These are phyloP conservation scores for Turritopsis dohrnii DNA, from an alignment of 30 jellyfish, hydroid and myxozoan species.

Conservation along the genomic window DNA sequence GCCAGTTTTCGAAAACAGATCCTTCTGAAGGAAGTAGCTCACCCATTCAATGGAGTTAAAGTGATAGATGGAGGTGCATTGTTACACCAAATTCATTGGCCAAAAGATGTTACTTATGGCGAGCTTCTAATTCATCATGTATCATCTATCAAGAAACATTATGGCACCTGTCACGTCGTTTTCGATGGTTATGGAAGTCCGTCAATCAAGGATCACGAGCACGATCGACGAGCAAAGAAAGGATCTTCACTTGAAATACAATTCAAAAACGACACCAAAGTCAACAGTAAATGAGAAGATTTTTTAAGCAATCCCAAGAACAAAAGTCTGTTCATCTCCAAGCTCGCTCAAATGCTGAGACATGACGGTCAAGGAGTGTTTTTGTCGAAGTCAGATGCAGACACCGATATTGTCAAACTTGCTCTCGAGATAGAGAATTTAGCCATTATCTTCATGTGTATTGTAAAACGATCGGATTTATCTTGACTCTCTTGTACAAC, in stretches of 20 bases:
- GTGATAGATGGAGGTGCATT: no score
- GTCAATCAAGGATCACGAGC: constrained; percentile 4
- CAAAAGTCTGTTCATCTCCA: not conserved
- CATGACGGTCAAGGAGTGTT: constrained; percentile 5
- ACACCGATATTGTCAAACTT: not conserved
- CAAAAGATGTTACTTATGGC: not conserved
- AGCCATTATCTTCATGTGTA: not conserved
- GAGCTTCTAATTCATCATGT: not conserved
- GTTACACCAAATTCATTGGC: no score
- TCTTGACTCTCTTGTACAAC: not conserved
- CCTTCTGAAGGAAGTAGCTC: not conserved
- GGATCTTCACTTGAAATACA: not conserved
- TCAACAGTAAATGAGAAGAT: not conserved
- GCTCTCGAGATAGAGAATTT: not conserved
- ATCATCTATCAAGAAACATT: not conserved
- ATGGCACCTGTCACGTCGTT: no score
- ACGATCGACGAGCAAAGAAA: not conserved
- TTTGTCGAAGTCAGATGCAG: not conserved
- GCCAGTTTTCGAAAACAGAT: no score
- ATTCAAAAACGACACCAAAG: not conserved
- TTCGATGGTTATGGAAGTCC: not conserved
- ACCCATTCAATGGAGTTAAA: no score
- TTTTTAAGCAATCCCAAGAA: not conserved
- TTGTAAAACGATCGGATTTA: not conserved
- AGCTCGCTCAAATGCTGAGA: not conserved